Evolutionary conservation across 2,797 vertebrate species (phyloP), one percentile per base, ranked within the genome.

Genomic region (Sternarchorhynchus goeldii): DNA sequence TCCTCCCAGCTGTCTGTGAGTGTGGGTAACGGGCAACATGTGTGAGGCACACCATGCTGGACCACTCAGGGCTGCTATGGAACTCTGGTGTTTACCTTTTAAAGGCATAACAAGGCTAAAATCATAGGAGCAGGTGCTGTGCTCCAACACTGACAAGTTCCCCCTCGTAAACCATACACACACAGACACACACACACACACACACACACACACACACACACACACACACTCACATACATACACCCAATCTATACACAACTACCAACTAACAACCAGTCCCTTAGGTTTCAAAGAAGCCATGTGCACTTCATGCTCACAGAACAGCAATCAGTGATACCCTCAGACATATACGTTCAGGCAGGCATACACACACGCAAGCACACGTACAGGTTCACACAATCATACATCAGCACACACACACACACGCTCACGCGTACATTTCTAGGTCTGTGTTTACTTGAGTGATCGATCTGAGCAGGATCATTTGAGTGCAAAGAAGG

Each of bases 401-500:
- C 25, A 25, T 25, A 25, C 25, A 25, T 25, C 1, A 25, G 25
- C 25, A 25, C 25, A 25, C 25, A 25, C 25, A 25, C 25, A 25
- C 25, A 25, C 25, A 25, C 25, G 1, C 25, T 25, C 25, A 25
- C 1, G 1, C 25, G 25, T 25, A 1, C 25, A 25, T 25, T 25
- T 25, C 25, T 25, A 25, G 62, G 78, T 83, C 85, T 86, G 90
- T 86, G 80, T 90, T 82, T 84, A 88, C 88, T 84, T 83, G 78
- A 64, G 65, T 84, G 83, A 84, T 87, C 86, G 88, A 80, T 87
- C 88, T 85, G 83, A 71, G 39, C 10, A 69, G 85, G 82, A 85
- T 90, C 88, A 87, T 85, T 87, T 86, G 85, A 87, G 86, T 83
- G 85, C 89, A 85, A 90, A 89, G 85, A 69, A 73, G 82, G 82